Base-by-base conservation (phyloP, 1,140 invertebrate genomes). In the Heliconius congener region DNA sequence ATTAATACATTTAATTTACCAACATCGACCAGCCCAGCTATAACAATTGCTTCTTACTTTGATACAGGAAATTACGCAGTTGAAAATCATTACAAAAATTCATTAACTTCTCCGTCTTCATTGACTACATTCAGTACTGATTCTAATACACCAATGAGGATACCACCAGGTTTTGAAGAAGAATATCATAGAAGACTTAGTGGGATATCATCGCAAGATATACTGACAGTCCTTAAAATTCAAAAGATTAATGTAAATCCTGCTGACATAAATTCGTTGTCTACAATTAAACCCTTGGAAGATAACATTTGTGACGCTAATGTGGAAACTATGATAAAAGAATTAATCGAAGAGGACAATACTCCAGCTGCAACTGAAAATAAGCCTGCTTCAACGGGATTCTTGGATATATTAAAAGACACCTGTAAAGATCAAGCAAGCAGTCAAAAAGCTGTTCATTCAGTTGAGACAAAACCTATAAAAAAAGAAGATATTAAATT, bases 61-160 rank as follows among this genome's bases (percentile, higher is more conserved):
- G 93, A 94, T 72, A 94, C 93, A 0, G 93, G 93, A 39, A 93
- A 94, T 78, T 94, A 91, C 78, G 93, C 93, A 3, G 93, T 85
- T 39, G 93, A 94, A 72, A 88, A 88, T 52, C 90, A 93, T 77
- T 93, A 90, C 46, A 88, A 81, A 75, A 93, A 93, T 57, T 88
- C 85, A 3, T 70, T 88, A 19, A 81, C 82, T 42, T 86, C 88
- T 72, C 82, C 86, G 8, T 75, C 84, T n/a, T 77, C 74, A 37
- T 37, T 82, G 57, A 80, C 39, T 18, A 79, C 71, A 60, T 71
- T 73, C 37, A 79, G 42, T 37, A 73, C 79, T 42, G 76, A 76
- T 73, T 18, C 42, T 79, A 75, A n/a, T 72, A 72, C 79, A 52
- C 74, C 86, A 39, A 80, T 88, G 50, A 76, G 84, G 2, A 86